Percentiles rank a stretch among this genome's conserved stretches.
phyloP scores from a whole-genome alignment of 1,140 invertebrate species.

The Drosophila pallidifrons region DNA sequence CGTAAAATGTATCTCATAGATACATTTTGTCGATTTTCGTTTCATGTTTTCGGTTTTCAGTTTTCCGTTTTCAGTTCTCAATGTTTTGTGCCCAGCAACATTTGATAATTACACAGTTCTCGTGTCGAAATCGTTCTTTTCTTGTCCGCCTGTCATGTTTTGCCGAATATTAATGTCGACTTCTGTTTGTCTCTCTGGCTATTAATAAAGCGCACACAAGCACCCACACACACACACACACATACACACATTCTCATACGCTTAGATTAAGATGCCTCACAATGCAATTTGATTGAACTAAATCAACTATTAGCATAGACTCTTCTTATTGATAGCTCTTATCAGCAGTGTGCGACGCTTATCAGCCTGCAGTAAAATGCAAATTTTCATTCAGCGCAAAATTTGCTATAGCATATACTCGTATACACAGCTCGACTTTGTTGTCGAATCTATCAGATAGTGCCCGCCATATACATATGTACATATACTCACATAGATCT shows the following conservation, averaged over 20 bases:
- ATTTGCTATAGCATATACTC: conserved; percentile 3
- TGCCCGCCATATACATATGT: not conserved
- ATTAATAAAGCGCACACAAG: conserved; percentile 55
- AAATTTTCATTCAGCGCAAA: conserved; percentile 32
- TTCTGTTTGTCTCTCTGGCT: conserved; percentile 36
- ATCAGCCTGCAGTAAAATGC: conserved; percentile 23
- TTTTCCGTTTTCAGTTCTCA: no score
- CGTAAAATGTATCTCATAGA: conserved; percentile 39
- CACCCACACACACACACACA: not conserved
- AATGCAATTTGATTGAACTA: conserved; percentile 37
- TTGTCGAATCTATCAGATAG: conserved; percentile 21
- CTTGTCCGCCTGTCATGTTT: conserved; percentile 57
- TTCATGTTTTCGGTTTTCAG: not conserved
- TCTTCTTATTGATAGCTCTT: conserved; percentile 16
- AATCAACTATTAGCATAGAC: conserved; percentile 53
- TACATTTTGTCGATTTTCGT: conserved; percentile 10
- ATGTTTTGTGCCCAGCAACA: conserved; percentile 18
- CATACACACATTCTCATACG: conserved; percentile 12
- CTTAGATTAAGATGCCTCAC: not conserved
- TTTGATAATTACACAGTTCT: conserved; percentile 35
- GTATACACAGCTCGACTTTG: not conserved
- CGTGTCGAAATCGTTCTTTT: conserved; percentile 57
- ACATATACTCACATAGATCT: conserved; percentile 92
- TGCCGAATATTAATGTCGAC: conserved; percentile 71
- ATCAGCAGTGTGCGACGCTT: conserved; percentile 6